Evolutionary conservation across 2,113 vertebrate genomes (phyloP), one percentile per base, ranked within the genome.

Genomic region (Saguinus imperator): DNA sequence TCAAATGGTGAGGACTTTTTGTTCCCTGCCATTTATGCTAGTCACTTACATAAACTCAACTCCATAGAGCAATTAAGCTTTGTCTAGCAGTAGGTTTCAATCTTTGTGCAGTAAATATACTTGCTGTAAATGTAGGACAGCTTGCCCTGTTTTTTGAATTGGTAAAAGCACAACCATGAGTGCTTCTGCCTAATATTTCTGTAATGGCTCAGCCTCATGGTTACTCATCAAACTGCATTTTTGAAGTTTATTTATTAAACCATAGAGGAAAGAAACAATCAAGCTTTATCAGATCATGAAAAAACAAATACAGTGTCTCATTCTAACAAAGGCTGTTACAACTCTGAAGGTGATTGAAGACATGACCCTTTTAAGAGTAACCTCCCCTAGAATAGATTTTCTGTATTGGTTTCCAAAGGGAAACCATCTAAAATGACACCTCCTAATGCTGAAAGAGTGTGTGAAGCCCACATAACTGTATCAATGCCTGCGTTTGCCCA

Each of bases 231-330:
- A 87, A 96, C 18, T 70, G 48, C 20, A 25, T 82, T 66, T 97
- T 11, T 90, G 87, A 96, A 88, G 75, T n/a, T 55, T 27, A 80
- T 77, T 72, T 85, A 64, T 91, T 66, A 79, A 94, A 27, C 45
- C 52, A 77, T 43, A 91, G 92, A 85, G 21, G 25, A 79, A 89
- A 43, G 91, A 94, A 89, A 52, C 90, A 48, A 81, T 58, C 12
- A 92, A 94, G 32, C 27, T 77, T 85, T 81, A 96, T 72, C 45
- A 52, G 45, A 88, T 70, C 83, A 94, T 70, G 45, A 93, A 93
- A 96, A 95, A 18, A 1, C 55, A 93, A 96, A 94, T 55, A 68
- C 9, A 83, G 4, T 70, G 32, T 16, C 17, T 55, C 40, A 64
- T 83, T 92, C 52, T 86, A 87, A 86, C 43, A 94, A 85, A 82